phyloP scores from a whole-genome alignment of 2,888 invertebrate species.

The Pristionchus japonicus region DNA sequence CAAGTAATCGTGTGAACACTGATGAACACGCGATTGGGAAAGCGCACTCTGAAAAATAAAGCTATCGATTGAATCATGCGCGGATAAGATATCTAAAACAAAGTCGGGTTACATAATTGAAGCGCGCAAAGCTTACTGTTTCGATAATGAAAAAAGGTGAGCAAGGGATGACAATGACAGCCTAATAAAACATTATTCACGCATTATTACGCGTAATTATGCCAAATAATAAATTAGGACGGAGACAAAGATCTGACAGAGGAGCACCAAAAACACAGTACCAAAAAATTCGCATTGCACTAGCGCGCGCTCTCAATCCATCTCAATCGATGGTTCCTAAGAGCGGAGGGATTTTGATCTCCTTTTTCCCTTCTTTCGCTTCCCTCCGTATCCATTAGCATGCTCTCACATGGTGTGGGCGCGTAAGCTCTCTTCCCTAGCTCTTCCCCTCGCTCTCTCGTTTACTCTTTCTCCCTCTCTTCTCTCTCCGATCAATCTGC shows the following conservation, averaged over 20 bases:
- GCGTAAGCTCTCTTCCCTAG: not conserved
- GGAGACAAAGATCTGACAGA: too few species aligned
- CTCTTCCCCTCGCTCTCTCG: not conserved
- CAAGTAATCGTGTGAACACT: not conserved
- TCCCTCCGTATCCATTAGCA: conserved; percentile 4
- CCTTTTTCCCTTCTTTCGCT: not conserved
- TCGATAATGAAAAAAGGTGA: too few species aligned
- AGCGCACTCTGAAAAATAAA: not conserved
- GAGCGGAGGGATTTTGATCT: conserved; percentile 1
- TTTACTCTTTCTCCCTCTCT: not conserved
- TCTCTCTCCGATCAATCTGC: conserved; percentile 36
- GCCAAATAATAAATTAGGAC: too few species aligned
- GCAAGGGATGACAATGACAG: too few species aligned
- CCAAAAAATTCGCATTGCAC: too few species aligned
- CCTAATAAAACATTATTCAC: too few species aligned
- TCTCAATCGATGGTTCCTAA: conserved; percentile 18
- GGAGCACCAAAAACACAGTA: conserved; percentile 28
- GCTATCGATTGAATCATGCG: conserved; percentile 16
- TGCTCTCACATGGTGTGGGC: conserved; percentile 10
- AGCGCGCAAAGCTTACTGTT: too few species aligned
- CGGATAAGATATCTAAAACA: too few species aligned
- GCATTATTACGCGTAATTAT: too few species aligned
- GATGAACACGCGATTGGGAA: not conserved
- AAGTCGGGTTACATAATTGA: too few species aligned
- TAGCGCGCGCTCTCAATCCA: too few species aligned